Evolutionary conservation across 2,888 invertebrate species (phyloP).

Genomic region (Orthosia cruda): DNA sequence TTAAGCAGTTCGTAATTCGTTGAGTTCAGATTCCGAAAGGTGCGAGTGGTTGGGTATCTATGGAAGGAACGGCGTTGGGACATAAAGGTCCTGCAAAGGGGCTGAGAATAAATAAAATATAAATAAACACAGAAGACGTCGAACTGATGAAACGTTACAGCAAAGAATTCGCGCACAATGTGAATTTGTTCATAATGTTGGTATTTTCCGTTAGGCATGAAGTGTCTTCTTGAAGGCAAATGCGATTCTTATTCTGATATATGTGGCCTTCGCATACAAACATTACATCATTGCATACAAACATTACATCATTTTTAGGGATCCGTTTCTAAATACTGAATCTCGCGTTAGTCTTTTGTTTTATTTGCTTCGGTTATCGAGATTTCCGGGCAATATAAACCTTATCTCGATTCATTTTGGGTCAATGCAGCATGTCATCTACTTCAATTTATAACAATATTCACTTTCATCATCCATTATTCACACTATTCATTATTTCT

Average conservation of each 20-base stretch:
- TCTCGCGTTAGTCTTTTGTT: constrained; percentile 4
- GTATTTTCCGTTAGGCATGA: neutral
- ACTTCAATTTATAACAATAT: no score
- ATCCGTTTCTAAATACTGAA: neutral
- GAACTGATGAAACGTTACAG: neutral
- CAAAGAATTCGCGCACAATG: neutral
- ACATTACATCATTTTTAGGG: neutral
- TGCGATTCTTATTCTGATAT: constrained; percentile 19
- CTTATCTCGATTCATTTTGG: no score
- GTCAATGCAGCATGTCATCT: no score
- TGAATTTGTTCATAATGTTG: constrained; percentile 4
- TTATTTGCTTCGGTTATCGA: neutral
- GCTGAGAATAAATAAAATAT: no score
- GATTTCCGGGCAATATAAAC: no score
- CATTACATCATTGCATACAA: constrained; percentile 1
- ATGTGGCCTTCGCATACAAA: constrained; percentile 9
- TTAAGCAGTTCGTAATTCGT: no score
- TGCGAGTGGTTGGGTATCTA: no score
- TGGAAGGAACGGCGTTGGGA: no score
- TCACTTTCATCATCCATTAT: no score
- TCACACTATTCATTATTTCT: no score
- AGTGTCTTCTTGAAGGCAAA: constrained; percentile 17
- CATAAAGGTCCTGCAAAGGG: no score
- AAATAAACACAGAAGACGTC: neutral
- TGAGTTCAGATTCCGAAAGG: no score